These are phyloP conservation scores for Oikopleura albicans DNA, from an alignment of 23 tunicate genomes.

Conservation along the genomic window DNA sequence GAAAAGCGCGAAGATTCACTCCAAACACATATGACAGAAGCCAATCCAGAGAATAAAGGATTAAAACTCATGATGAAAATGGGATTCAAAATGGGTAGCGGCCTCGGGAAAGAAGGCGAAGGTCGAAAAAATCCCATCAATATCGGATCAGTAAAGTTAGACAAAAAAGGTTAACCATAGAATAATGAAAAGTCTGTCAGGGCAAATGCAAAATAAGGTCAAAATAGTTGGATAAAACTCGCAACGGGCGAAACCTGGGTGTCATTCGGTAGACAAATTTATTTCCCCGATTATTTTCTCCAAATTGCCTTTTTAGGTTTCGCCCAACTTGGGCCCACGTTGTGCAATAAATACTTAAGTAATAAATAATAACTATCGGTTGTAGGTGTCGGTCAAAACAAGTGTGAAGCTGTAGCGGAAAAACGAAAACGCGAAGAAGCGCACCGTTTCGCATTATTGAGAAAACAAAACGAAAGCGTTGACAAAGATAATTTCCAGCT, in stretches of 20 bases:
- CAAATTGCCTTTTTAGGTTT: too few relatives aligned
- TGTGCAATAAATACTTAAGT: too few relatives aligned
- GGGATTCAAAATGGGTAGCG: constrained; percentile 81
- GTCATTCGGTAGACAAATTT: too few relatives aligned
- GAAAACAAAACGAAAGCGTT: background rate
- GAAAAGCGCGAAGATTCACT: background rate
- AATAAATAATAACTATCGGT: background rate
- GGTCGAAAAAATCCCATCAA: constrained; percentile 67
- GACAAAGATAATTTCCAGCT: too few relatives aligned
- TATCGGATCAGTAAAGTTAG: background rate
- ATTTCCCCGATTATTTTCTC: too few relatives aligned
- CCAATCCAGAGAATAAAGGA: background rate
- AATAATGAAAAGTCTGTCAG: too few relatives aligned
- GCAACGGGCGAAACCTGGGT: too few relatives aligned
- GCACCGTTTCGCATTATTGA: background rate
- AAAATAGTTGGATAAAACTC: too few relatives aligned
- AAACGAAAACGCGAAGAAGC: background rate
- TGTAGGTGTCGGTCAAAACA: background rate
- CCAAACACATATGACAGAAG: background rate
- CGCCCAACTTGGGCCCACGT: too few relatives aligned
- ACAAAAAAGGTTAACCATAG: constrained; percentile 15
- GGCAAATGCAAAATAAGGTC: too few relatives aligned
- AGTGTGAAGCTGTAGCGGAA: background rate
- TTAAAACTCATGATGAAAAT: constrained; percentile 55
- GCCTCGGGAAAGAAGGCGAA: constrained; percentile 49